These are phyloP conservation scores for Piscicola geometra DNA, from an alignment of 2,888 invertebrate genomes.

Conservation along the genomic window DNA sequence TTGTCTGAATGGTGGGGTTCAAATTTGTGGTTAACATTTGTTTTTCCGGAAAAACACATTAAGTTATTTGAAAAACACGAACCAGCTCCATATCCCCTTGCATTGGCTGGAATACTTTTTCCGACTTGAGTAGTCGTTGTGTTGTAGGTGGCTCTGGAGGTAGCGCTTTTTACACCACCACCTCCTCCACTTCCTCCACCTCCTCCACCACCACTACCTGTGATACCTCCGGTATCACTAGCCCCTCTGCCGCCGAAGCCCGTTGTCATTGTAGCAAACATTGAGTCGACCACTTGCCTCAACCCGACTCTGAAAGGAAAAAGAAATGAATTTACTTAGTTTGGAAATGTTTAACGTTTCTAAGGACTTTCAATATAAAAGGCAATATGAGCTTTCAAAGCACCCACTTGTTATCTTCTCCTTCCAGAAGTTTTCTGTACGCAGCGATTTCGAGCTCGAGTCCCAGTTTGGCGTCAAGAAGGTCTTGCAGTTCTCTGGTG, in stretches of 20 bases:
- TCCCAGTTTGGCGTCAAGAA: conserved; percentile 58
- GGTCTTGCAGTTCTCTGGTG: conserved; percentile 55
- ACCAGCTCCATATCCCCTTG: background rate
- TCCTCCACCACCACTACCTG: background rate
- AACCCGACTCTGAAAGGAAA: conserved; percentile 35
- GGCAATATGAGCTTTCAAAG: too few relatives aligned
- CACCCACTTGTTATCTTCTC: conserved; percentile 58
- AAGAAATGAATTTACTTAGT: too few relatives aligned
- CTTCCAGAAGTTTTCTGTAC: conserved; percentile 60
- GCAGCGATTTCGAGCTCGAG: conserved; percentile 61
- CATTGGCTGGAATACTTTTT: background rate
- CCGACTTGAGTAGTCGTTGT: background rate
- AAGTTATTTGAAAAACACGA: too few relatives aligned
- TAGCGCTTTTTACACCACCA: background rate
- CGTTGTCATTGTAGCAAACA: conserved; percentile 34
- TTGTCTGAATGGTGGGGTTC: conserved; percentile 11
- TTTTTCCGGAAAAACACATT: too few relatives aligned
- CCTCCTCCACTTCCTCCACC: background rate
- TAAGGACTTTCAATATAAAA: too few relatives aligned
- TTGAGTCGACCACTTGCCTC: conserved; percentile 37
- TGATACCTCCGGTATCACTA: background rate
- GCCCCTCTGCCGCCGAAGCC: conserved; percentile 18
- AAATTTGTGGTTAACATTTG: too few relatives aligned
- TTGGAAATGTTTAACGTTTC: too few relatives aligned
- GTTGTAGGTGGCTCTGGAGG: conserved; percentile 8